Evolutionary conservation across 2,888 invertebrate species (phyloP), one percentile per base, ranked within the genome.

Genomic region (Myopa testacea): DNA sequence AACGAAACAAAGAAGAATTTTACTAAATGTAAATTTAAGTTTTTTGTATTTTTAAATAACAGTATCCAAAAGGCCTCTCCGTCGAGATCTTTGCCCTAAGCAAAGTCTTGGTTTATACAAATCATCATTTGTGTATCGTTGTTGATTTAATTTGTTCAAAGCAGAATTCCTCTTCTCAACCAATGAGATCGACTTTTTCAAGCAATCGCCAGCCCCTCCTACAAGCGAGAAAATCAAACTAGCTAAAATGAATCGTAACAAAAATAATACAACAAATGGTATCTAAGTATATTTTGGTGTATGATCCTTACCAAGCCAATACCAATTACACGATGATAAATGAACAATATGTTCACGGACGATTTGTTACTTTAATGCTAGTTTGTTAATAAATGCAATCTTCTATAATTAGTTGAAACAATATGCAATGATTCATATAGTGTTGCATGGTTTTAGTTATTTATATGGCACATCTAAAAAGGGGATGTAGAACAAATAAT

Each of bases 71-170:
- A 87, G 80, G 68, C 85, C 88, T 79, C 90, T 86, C 80, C 92
- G 90, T 81, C 91, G 90, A 79, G 91, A 90, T 78, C 91, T 89
- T 80, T 91, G 90, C 78, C 91, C 91, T 82, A 93, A 90, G 62
- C 91, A 85, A 63, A 92, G 92, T 81, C 93, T 90, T 75, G 94
- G 94, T 86, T 94, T 94, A 87, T 94, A 94, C 78, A 94, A 90
- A 89, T 94, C 94, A 83, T 93, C 93, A 82, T 92, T 93, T 77
- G 92, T 91, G 85, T 94, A 94, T 79, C 93, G 90, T 78, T 87
- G 87, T 75, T 85, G 86, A 63, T 82, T 83, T 45, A 84, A 76
- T 78, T 87, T 87, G 76, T 78, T 75, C 40, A 68, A 58, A 67
- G 75, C 26, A 10, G 60, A 16, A 16, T 1, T 58, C n/a, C 7